Percentiles rank a stretch among this genome's conserved stretches.
These are phyloP conservation scores for Urechis unicinctus DNA, from an alignment of 2,888 invertebrate species.

Conservation along the genomic window DNA sequence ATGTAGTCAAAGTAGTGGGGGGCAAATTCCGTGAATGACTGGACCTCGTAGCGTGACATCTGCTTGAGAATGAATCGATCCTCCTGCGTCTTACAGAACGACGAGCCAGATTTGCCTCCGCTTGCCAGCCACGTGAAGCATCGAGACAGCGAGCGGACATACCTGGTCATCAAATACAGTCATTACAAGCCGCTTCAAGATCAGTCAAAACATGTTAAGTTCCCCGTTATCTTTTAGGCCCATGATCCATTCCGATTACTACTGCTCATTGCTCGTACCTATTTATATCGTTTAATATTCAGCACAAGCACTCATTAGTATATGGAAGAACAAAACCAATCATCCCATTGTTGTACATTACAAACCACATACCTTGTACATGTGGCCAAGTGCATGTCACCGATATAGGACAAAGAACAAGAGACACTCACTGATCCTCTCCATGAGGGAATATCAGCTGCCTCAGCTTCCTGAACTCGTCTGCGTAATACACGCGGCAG, in stretches of 20 bases:
- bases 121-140: conserved; percentile 59
- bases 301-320: no score
- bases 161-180: conserved; percentile 29
- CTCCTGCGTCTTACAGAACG: conserved; percentile 89
- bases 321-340: no score
- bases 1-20: conserved; percentile 92
- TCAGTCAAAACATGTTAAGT: no score
- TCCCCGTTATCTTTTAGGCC: no score
- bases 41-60: conserved; percentile 86
- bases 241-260: no score
- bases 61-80: conserved; percentile 89
- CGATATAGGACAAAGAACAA: no score
- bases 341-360: no score
- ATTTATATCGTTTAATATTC: no score
- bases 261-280: no score
- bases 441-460: conserved; percentile 59
- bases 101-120: conserved; percentile 95
- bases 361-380: no score
- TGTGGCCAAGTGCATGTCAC: no score
- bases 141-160: conserved; percentile 43
- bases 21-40: conserved; percentile 86
- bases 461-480: conserved; percentile 80
- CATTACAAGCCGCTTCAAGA: no score
- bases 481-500: conserved; percentile 80
- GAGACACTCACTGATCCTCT: conserved; percentile 58